Percentiles rank a stretch among this genome's conserved stretches.
Evolutionary conservation across 2,113 vertebrate species (phyloP).

Genomic region (Potamarius usumacintae): DNA sequence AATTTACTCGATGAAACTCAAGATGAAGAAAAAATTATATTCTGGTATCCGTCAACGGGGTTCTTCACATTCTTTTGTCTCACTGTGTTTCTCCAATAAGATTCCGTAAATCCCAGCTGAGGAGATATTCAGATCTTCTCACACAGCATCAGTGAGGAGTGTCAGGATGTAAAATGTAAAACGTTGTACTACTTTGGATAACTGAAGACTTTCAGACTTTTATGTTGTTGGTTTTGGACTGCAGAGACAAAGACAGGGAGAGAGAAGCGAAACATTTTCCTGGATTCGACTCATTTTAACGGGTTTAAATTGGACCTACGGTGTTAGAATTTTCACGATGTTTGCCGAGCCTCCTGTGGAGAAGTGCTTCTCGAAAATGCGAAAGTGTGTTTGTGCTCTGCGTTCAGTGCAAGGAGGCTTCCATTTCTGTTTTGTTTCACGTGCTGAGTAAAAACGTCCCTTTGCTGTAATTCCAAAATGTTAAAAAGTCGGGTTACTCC

Average conservation of each 20-base stretch:
- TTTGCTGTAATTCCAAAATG: slow-evolving; percentile 52
- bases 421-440: slow-evolving; percentile 50
- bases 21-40: neutral
- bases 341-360: slow-evolving; percentile 16
- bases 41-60: slow-evolving; percentile 14
- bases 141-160: neutral
- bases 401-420: slow-evolving; percentile 18
- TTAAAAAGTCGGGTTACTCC: slow-evolving; percentile 48
- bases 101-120: slow-evolving; percentile 28
- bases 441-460: slow-evolving; percentile 54
- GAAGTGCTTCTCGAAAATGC: neutral
- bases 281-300: neutral
- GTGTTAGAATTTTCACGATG: neutral
- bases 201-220: slow-evolving; percentile 20
- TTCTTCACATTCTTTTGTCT: neutral
- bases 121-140: slow-evolving; percentile 11
- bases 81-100: neutral
- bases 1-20: neutral
- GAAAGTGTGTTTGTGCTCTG: slow-evolving; percentile 15
- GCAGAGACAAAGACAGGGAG: neutral
- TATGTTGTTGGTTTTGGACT: slow-evolving; percentile 17
- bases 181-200: neutral
- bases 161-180: neutral
- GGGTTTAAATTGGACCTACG: neutral
- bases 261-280: neutral